phyloP scores from a whole-genome alignment of 2,113 vertebrate species.

The Phocoena phocoena region DNA sequence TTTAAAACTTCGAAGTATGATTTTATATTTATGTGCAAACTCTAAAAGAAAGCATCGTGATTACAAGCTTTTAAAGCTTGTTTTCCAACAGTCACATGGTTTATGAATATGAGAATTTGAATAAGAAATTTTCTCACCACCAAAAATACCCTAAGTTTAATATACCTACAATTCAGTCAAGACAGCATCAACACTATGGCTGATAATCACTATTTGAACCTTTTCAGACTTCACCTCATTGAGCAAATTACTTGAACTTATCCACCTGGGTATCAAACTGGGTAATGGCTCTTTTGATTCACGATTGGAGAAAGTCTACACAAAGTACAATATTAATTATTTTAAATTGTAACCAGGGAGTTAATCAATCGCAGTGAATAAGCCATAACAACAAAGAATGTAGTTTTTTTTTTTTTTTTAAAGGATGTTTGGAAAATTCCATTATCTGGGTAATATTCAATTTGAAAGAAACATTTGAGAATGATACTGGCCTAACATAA shows the following conservation, averaged over 20 bases:
- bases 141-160: background rate
- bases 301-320: background rate
- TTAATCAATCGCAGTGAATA: background rate
- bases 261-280: background rate
- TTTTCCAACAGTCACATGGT: constrained; percentile 21
- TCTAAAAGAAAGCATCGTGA: constrained; percentile 38
- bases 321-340: background rate
- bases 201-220: constrained; percentile 21
- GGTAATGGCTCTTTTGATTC: background rate
- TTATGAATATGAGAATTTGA: constrained; percentile 32
- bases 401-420: too few species aligned
- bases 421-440: background rate
- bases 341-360: background rate
- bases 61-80: constrained; percentile 10
- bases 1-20: constrained; percentile 13
- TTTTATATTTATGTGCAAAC: constrained; percentile 40
- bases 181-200: background rate
- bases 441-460: background rate
- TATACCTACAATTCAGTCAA: background rate
- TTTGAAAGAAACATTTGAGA: background rate
- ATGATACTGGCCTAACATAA: background rate
- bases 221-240: background rate
- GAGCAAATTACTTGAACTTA: constrained; percentile 27
- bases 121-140: constrained; percentile 11
- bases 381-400: background rate